Evolutionary conservation across 2,888 invertebrate genomes (phyloP).

Genomic region (Tipula unca): DNA sequence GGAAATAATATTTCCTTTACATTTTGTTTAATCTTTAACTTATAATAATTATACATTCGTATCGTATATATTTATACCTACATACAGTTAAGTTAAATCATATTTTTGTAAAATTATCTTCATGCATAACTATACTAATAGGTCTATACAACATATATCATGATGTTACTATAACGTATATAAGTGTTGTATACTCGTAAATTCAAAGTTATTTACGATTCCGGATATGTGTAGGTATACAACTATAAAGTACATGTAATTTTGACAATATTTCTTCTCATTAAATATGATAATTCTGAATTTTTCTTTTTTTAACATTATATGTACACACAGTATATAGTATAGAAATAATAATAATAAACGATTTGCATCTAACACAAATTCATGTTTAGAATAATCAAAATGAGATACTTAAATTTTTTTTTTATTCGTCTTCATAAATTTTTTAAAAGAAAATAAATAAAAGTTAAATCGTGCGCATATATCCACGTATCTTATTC

Average conservation of each 20-base stretch:
- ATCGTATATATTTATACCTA: too few species aligned
- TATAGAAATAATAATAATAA: not conserved
- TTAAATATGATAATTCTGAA: not conserved
- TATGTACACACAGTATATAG: too few species aligned
- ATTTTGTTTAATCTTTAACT: too few species aligned
- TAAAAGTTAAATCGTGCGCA: not conserved
- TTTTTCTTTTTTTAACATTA: not conserved
- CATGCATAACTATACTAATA: too few species aligned
- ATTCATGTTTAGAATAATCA: not conserved
- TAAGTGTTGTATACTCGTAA: not conserved
- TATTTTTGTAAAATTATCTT: too few species aligned
- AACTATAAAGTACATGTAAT: not conserved
- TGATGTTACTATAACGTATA: not conserved
- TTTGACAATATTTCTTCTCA: not conserved
- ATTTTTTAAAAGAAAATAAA: not conserved
- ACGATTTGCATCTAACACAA: slow-evolving; percentile 8
- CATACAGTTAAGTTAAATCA: too few species aligned
- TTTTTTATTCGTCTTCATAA: not conserved
- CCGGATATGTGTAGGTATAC: too few species aligned
- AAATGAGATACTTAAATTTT: not conserved
- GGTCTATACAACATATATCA: too few species aligned
- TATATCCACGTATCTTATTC: slow-evolving; percentile 1
- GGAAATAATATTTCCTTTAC: too few species aligned
- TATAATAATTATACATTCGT: too few species aligned
- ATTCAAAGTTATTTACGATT: not conserved